Evolutionary conservation across 2,113 vertebrate genomes (phyloP), one percentile per base, ranked within the genome.

Genomic region (Bettongia penicillata): DNA sequence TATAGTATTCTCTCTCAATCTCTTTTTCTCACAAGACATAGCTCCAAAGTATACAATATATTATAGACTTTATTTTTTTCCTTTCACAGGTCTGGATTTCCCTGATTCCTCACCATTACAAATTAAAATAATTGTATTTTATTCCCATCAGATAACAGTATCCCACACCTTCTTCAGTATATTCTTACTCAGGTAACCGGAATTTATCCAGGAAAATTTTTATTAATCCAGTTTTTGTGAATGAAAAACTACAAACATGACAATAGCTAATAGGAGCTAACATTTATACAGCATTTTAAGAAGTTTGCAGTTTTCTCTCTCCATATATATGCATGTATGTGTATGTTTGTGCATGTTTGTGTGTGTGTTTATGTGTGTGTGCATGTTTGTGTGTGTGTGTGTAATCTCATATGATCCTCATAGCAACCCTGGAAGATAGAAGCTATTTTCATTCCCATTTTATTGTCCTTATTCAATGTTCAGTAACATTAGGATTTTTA

Each of bases 401-500:
- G 28, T 31, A 31, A 2, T 61, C 28, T 61, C 3, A 61, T 37
- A 31, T 31, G 57, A 61, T 31, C 10, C 57, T 31, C 10, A 61
- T 61, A 12, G 31, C 57, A 31, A 61, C 28, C 11, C 0, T 61
- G 28, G 28, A 3, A 61, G 28, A 11, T 31, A 61, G 57, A 31
- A 31, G 57, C 57, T 31, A 61, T 11, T 61, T 61, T 31, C 28
- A 37, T 61, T 61, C 57, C 28, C 9, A 61, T 37, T 14, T 61
- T 61, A 37, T 97, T 1, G 0, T 37, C 91, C 95, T 98, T 77
- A 97, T 97, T 53, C 96, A 97, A 31, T 9, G 91, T 7, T 92
- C 96, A 90, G 57, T 97, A 53, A 7, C 95, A 28, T 6, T 97
- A 2, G 98, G 96, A n/a, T 98, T 97, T 94, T 90, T 97, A 2